Conservation (phyloP, 1,140 invertebrate genomes). For the Gyrodactylus bullatarudis region DNA sequence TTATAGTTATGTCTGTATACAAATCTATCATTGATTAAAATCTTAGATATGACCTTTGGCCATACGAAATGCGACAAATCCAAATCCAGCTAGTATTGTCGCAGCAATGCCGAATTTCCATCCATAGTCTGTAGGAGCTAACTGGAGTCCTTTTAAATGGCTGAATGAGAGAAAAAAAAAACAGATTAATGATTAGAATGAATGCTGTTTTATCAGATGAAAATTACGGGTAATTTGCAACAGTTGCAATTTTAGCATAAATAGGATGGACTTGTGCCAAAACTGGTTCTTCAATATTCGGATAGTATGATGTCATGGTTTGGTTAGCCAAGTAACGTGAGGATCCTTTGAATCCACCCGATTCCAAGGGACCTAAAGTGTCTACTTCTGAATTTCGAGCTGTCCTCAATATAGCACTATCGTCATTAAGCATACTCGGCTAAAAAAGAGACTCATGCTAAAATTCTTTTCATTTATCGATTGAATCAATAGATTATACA, state of each 20-base stretch:
- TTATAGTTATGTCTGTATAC: neutral
- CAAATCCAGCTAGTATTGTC: conserved; percentile 6
- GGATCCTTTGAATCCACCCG: neutral
- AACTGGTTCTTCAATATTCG: neutral
- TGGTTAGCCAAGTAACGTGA: neutral
- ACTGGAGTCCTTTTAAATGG: conserved; percentile 2
- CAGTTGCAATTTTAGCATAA: neutral
- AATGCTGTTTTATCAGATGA: neutral
- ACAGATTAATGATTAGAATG: neutral
- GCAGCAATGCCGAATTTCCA: conserved; percentile 5
- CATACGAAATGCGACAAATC: conserved; percentile 7
- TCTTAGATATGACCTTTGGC: conserved; percentile 1
- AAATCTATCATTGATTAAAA: neutral
- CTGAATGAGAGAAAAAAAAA: neutral
- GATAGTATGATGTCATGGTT: neutral
- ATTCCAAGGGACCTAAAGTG: neutral
- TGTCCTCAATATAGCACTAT: neutral
- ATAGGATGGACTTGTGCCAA: neutral
- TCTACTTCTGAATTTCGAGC: neutral
- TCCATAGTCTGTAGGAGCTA: conserved; percentile 1
- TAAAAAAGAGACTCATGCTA: too few relatives aligned
- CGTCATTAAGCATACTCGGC: too few relatives aligned
- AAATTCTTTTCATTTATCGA: too few relatives aligned
- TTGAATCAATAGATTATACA: too few relatives aligned
- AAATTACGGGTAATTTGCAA: neutral